phyloP scores from a whole-genome alignment of 2,113 vertebrate species.

The Poeciliopsis prolifica region DNA sequence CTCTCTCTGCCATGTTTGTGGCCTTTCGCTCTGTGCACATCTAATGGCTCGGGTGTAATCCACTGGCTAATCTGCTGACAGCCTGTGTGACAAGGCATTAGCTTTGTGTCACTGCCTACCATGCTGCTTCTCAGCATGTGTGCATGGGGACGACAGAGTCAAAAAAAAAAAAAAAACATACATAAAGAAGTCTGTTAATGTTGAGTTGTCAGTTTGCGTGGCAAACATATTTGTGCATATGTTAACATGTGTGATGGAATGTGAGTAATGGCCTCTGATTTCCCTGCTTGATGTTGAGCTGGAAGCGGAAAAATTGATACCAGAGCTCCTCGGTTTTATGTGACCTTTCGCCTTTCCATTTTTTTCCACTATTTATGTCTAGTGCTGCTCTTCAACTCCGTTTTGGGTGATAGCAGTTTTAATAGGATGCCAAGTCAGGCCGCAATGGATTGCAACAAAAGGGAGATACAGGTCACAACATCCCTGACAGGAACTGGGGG shows the following conservation, averaged over 20 bases:
- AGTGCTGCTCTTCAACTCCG: background rate
- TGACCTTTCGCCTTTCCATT: slow-evolving; percentile 44
- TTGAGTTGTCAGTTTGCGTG: slow-evolving; percentile 29
- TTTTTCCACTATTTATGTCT: slow-evolving; percentile 47
- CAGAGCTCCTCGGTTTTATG: slow-evolving; percentile 20
- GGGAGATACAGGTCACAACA: slow-evolving; percentile 38
- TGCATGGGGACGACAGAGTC: slow-evolving; percentile 38
- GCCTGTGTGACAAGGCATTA: slow-evolving; percentile 84
- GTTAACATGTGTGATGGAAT: slow-evolving; percentile 21
- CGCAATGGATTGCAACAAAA: slow-evolving; percentile 16
- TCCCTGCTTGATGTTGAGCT: slow-evolving; percentile 31
- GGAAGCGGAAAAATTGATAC: slow-evolving; percentile 45
- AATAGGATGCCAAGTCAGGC: slow-evolving; percentile 42
- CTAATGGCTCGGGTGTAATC: slow-evolving; percentile 83
- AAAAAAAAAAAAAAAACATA: background rate
- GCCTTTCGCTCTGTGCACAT: slow-evolving; percentile 78
- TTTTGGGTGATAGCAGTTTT: slow-evolving; percentile 35
- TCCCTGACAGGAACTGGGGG: slow-evolving; percentile 14
- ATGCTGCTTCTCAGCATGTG: slow-evolving; percentile 73
- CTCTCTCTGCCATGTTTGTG: slow-evolving; percentile 72
- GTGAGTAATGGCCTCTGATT: slow-evolving; percentile 30
- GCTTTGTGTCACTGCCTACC: slow-evolving; percentile 81
- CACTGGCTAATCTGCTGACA: slow-evolving; percentile 84
- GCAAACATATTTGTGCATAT: slow-evolving; percentile 30
- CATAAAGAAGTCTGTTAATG: slow-evolving; percentile 18